Evolutionary conservation across 2,888 invertebrate species (phyloP).

Genomic region (Drosophila villosipedis): DNA sequence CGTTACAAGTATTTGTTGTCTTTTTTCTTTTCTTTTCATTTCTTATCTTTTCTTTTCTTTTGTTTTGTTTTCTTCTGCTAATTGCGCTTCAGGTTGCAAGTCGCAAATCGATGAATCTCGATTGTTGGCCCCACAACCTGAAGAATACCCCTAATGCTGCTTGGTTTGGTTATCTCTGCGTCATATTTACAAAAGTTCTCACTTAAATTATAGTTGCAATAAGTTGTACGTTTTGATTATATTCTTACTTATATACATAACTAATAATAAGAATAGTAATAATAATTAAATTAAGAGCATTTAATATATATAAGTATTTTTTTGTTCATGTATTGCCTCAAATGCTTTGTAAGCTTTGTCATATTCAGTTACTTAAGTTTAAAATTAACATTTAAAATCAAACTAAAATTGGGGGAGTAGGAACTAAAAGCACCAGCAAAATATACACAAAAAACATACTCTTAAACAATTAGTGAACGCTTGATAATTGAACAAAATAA

Average conservation of each 20-base stretch:
- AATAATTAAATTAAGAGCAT: conserved; percentile 24
- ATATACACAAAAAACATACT: conserved; percentile 41
- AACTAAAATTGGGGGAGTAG: conserved; percentile 60
- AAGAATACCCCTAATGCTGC: conserved; percentile 63
- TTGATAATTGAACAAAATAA: background rate
- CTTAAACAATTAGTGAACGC: conserved; percentile 11
- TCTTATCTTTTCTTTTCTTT: background rate
- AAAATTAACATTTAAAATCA: conserved; percentile 55
- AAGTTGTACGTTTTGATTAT: conserved; percentile 55
- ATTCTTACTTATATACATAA: conserved; percentile 49
- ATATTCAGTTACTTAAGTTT: conserved; percentile 71
- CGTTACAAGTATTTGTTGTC: conserved; percentile 19
- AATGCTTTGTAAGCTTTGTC: conserved; percentile 79
- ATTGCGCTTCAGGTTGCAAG: conserved; percentile 21
- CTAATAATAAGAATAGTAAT: conserved; percentile 31
- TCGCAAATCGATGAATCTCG: conserved; percentile 11
- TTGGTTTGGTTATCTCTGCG: conserved; percentile 56
- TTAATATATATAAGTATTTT: conserved; percentile 30
- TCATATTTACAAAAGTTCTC: conserved; percentile 62
- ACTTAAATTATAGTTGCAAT: conserved; percentile 23
- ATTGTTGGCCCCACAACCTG: conserved; percentile 19
- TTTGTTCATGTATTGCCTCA: conserved; percentile 71
- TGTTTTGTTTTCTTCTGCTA: conserved; percentile 4
- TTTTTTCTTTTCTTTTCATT: background rate
- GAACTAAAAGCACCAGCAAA: conserved; percentile 82